These are phyloP conservation scores for Melitaea cinxia DNA, from an alignment of 1,140 invertebrate species.

Conservation along the genomic window DNA sequence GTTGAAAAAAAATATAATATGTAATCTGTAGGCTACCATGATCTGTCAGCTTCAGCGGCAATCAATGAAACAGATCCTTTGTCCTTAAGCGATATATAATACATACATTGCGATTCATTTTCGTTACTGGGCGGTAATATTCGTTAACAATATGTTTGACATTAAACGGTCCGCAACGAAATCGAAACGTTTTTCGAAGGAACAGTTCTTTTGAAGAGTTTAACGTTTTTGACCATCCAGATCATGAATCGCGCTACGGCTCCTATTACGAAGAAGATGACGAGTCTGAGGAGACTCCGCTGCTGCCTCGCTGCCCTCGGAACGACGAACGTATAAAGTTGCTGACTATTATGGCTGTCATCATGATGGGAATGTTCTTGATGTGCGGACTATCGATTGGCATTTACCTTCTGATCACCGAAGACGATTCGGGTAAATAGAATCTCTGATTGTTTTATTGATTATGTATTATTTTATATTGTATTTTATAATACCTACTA, in stretches of 20 bases:
- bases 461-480: not conserved
- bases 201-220: no score
- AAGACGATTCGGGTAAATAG: not conserved
- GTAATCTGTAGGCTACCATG: no score
- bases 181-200: no score
- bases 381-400: not conserved
- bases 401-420: not conserved
- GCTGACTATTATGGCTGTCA: not conserved
- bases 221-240: not conserved
- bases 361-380: not conserved
- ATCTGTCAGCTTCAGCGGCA: no score
- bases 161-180: no score
- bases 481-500: not conserved
- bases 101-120: no score
- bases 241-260: constrained; percentile 1
- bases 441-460: not conserved
- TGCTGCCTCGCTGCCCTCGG: not conserved
- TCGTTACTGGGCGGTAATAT: no score
- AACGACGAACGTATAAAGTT: not conserved
- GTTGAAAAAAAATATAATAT: no score
- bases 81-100: no score
- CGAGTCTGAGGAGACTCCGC: constrained; percentile 3
- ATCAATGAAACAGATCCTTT: no score
- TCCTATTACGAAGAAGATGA: not conserved
- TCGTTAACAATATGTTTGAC: no score